phyloP scores from a whole-genome alignment of 2,797 vertebrate species.

The Brachymystax lenok region DNA sequence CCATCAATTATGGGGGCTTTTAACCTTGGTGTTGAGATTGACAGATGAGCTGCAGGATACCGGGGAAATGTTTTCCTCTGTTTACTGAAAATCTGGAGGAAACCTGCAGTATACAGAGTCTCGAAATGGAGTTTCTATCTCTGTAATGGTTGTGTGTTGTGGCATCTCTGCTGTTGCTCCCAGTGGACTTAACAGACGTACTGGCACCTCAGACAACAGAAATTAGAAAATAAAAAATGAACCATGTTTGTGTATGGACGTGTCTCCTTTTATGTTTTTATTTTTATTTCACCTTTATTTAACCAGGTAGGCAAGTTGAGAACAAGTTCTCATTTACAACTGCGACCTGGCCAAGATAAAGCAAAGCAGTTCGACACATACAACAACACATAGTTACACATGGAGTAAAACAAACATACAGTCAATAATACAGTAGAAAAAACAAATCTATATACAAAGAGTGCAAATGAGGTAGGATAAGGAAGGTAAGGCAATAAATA shows the following conservation, averaged over 20 bases:
- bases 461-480: no score
- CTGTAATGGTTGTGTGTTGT: conserved; percentile 24
- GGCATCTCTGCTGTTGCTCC: conserved; percentile 17
- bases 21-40: conserved; percentile 30
- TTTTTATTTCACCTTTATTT: no score
- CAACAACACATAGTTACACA: no score
- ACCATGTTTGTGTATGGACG: not conserved
- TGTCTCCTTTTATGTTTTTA: not conserved
- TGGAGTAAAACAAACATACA: no score
- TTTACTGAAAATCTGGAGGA: conserved; percentile 9
- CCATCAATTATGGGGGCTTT: conserved; percentile 38
- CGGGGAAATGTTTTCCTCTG: conserved; percentile 31
- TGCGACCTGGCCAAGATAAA: no score
- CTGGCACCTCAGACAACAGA: conserved; percentile 1
- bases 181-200: not conserved
- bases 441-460: no score
- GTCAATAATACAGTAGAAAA: no score
- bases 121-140: conserved; percentile 21
- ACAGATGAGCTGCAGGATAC: conserved; percentile 27
- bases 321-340: no score
- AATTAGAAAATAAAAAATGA: not conserved
- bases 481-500: no score
- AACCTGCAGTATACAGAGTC: conserved; percentile 11
- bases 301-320: no score
- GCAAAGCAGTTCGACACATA: no score